Conservation (phyloP, 2,797 vertebrate genomes). For the Chrysolophus pictus region DNA sequence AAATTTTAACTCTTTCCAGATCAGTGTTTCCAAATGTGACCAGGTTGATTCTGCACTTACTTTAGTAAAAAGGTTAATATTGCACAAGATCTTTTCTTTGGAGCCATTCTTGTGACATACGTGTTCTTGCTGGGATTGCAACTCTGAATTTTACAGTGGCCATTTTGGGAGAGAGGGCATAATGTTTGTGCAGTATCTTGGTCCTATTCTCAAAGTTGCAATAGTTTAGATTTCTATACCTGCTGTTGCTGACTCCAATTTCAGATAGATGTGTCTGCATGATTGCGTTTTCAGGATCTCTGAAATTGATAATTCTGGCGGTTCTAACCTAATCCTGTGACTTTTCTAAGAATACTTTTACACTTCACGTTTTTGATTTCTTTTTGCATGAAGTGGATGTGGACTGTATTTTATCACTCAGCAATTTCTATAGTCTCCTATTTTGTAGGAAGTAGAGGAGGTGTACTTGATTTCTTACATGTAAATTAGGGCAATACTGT, state of each 20-base stretch:
- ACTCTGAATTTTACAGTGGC: neutral
- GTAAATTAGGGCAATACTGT: neutral
- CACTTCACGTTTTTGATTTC: neutral
- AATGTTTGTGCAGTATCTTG: neutral
- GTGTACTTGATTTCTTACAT: neutral
- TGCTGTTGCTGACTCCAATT: neutral
- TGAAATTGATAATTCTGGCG: neutral
- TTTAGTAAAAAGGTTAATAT: neutral
- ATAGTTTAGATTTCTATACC: neutral
- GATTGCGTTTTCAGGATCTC: neutral
- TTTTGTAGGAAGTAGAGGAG: neutral
- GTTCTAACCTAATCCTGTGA: neutral
- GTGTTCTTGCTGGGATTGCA: neutral
- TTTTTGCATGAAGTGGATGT: neutral
- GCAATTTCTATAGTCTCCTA: neutral
- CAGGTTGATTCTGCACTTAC: neutral
- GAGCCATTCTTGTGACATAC: neutral
- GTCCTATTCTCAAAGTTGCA: neutral
- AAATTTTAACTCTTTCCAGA: conserved; percentile 34
- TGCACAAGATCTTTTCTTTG: neutral
- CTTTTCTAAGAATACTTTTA: conserved; percentile 12
- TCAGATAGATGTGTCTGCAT: neutral
- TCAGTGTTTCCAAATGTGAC: neutral
- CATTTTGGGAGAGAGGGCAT: neutral
- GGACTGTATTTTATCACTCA: neutral